Conservation (phyloP, 1,140 invertebrate genomes). For the Ceratina australensis region DNA sequence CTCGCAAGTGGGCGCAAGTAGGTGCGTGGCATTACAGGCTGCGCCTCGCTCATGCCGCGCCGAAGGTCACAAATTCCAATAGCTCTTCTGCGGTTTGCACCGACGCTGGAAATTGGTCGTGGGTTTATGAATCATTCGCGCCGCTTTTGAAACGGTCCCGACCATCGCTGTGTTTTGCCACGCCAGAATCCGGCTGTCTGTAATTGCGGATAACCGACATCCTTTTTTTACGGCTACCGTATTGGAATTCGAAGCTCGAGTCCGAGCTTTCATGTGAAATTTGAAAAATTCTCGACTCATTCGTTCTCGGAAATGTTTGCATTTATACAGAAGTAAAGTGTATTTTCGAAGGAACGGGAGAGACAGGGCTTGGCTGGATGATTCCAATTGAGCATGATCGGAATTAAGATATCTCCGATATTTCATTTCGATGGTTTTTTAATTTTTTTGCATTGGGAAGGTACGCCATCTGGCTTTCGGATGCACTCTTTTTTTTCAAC, state of each 20-base stretch:
- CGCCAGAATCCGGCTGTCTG: neutral
- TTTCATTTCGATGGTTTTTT: no score
- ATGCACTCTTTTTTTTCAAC: no score
- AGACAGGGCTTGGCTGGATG: neutral
- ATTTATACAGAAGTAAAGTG: no score
- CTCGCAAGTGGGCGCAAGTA: constrained; percentile 52
- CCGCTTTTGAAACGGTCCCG: constrained; percentile 28
- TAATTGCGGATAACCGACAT: neutral
- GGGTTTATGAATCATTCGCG: constrained; percentile 59
- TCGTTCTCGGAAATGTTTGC: no score
- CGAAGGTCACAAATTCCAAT: constrained; percentile 63
- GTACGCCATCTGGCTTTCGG: no score
- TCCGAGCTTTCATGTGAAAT: no score
- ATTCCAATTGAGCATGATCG: constrained; percentile 35
- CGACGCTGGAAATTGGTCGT: constrained; percentile 22
- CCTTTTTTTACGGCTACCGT: neutral
- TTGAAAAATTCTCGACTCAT: no score
- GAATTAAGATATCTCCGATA: no score
- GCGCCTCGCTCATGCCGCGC: constrained; percentile 53
- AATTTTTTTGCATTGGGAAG: no score
- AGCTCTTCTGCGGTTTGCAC: constrained; percentile 46
- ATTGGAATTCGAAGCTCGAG: neutral
- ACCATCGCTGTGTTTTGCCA: constrained; percentile 4
- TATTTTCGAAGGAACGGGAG: neutral
- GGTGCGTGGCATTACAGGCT: constrained; percentile 54